A percentile compares a stretch with the other conserved stretches of the same genome.
Conservation (phyloP, 2,797 vertebrate genomes). For the Hozukius guyotensis region DNA sequence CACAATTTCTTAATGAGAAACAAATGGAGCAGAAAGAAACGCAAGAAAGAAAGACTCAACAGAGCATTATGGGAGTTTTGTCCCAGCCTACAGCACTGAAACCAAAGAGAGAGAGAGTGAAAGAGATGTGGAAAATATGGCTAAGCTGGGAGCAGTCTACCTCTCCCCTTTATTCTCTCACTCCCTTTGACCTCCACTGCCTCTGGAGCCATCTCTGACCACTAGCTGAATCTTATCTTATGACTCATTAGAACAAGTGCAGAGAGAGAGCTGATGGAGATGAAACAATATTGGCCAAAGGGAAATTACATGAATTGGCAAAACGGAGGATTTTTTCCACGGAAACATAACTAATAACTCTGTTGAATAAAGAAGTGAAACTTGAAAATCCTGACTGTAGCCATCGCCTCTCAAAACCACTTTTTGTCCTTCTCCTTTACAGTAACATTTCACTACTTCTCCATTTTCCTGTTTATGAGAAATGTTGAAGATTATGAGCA, state of each 20-base stretch:
- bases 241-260: slow-evolving; percentile 26
- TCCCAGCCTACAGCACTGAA: neutral
- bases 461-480: slow-evolving; percentile 39
- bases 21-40: slow-evolving; percentile 6
- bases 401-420: neutral
- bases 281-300: neutral
- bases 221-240: slow-evolving; percentile 25
- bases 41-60: neutral
- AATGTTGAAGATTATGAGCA: slow-evolving; percentile 11
- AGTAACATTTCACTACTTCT: slow-evolving; percentile 42
- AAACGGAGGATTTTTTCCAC: slow-evolving; percentile 1
- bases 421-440: slow-evolving; percentile 22
- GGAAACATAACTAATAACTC: slow-evolving; percentile 36
- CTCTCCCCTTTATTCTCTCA: slow-evolving; percentile 10
- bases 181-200: neutral
- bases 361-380: slow-evolving; percentile 62
- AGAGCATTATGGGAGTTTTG: slow-evolving; percentile 8
- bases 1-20: slow-evolving; percentile 21
- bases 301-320: slow-evolving; percentile 6
- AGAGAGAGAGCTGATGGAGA: neutral
- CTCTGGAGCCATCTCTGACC: slow-evolving; percentile 28
- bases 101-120: neutral
- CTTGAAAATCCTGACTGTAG: neutral
- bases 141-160: neutral
- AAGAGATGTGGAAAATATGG: slow-evolving; percentile 16